Percentiles rank a stretch among this genome's conserved stretches.
These are phyloP conservation scores for Pteria penguin DNA, from an alignment of 2,888 invertebrate species.

Conservation along the genomic window DNA sequence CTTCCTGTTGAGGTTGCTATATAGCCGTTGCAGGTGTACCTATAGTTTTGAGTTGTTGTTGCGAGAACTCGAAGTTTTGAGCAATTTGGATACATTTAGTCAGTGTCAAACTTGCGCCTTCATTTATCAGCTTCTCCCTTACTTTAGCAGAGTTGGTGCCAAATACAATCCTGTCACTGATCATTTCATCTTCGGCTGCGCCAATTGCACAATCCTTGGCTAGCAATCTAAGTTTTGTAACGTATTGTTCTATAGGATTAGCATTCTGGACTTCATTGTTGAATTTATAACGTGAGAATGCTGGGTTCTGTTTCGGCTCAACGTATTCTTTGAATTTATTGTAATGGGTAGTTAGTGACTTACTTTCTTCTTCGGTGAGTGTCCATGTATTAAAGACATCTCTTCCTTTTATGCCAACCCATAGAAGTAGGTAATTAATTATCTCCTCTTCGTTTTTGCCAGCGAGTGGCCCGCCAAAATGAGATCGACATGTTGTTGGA, in stretches of 20 bases:
- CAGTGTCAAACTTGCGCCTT: conserved; percentile 9
- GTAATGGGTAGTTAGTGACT: background rate
- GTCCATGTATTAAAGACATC: background rate
- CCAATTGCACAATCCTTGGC: conserved; percentile 12
- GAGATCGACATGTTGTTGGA: background rate
- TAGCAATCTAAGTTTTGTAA: conserved; percentile 5
- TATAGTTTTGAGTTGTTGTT: conserved; percentile 20
- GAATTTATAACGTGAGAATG: conserved; percentile 31
- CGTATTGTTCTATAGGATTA: background rate
- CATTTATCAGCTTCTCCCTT: conserved; percentile 21
- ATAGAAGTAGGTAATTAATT: background rate
- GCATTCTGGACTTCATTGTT: conserved; percentile 24
- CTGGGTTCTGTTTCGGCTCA: conserved; percentile 2
- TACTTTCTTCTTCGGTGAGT: background rate
- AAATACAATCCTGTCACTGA: conserved; percentile 21
- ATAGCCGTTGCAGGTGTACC: background rate
- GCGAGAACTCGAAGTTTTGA: conserved; percentile 14
- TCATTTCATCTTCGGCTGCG: conserved; percentile 15
- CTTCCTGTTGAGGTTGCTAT: background rate
- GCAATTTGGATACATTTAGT: conserved; percentile 26
- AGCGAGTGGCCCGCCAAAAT: background rate
- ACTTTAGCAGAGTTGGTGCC: conserved; percentile 14
- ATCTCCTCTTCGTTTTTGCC: background rate
- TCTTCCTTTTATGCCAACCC: background rate
- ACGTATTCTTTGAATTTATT: background rate